Evolutionary conservation across 1,140 invertebrate genomes (phyloP).

Genomic region (Zeugodacus cucurbitae): DNA sequence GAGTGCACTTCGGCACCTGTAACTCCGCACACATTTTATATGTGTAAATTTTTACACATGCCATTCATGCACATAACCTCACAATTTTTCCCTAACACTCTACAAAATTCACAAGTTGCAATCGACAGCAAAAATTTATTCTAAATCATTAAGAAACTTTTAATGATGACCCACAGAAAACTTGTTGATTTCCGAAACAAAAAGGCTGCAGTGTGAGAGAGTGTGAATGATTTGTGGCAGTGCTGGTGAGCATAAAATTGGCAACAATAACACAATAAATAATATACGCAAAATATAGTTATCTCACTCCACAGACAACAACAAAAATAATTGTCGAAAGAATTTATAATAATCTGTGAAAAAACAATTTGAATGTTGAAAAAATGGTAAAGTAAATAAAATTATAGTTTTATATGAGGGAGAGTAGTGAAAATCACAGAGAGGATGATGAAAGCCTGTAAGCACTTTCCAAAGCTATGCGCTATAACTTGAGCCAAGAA

Average conservation of each 20-base stretch:
- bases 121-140: constrained; percentile 6
- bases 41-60: background rate
- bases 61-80: background rate
- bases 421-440: background rate
- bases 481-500: background rate
- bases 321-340: background rate
- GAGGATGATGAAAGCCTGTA: background rate
- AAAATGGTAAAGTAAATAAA: background rate
- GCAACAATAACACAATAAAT: background rate
- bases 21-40: background rate
- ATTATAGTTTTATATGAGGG: background rate
- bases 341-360: background rate
- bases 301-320: background rate
- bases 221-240: background rate
- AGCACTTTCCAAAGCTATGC: background rate
- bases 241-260: background rate
- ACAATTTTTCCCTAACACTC: background rate
- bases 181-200: constrained; percentile 1
- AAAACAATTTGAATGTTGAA: background rate
- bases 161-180: constrained; percentile 33
- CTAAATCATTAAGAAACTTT: constrained; percentile 31
- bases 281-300: background rate
- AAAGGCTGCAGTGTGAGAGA: background rate
- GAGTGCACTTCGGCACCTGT: background rate
- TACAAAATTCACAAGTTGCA: background rate